A percentile compares a stretch with the other conserved stretches of the same genome.
Conservation (phyloP, 2,888 invertebrate species). For the Craniophora ligustri region DNA sequence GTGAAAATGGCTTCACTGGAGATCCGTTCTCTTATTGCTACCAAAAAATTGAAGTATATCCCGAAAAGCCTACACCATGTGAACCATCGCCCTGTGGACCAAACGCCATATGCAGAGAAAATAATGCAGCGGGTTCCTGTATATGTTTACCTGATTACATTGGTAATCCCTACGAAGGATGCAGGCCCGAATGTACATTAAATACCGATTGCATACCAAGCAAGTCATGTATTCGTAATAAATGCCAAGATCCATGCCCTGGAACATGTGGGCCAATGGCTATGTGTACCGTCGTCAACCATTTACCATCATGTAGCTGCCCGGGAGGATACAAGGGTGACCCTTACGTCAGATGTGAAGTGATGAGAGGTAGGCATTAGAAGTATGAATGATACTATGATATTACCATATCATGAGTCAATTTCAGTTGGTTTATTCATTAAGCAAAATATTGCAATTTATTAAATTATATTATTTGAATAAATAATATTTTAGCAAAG, state of each 20-base stretch:
- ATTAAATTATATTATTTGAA: not conserved
- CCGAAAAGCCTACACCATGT: slow-evolving; percentile 87
- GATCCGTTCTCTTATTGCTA: slow-evolving; percentile 91
- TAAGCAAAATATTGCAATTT: not conserved
- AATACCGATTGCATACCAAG: slow-evolving; percentile 92
- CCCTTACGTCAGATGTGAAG: slow-evolving; percentile 90
- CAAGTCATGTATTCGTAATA: slow-evolving; percentile 91
- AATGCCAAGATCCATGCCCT: slow-evolving; percentile 93
- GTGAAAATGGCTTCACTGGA: slow-evolving; percentile 90
- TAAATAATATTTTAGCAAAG: too few relatives aligned
- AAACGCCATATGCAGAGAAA: slow-evolving; percentile 90
- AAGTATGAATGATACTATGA: not conserved
- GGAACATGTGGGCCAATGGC: slow-evolving; percentile 93
- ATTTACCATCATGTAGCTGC: slow-evolving; percentile 92
- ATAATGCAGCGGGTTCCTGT: slow-evolving; percentile 90
- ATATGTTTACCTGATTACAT: slow-evolving; percentile 91
- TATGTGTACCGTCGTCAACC: slow-evolving; percentile 91
- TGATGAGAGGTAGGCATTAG: slow-evolving; percentile 69
- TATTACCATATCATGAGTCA: not conserved
- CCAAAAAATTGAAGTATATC: slow-evolving; percentile 72
- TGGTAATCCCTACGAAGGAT: slow-evolving; percentile 94
- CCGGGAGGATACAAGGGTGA: slow-evolving; percentile 91
- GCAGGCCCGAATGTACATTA: slow-evolving; percentile 92
- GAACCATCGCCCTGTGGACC: slow-evolving; percentile 90
- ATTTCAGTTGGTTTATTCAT: not conserved